Conservation (phyloP, 23 tunicate genomes). For the Ascidia mentula region DNA sequence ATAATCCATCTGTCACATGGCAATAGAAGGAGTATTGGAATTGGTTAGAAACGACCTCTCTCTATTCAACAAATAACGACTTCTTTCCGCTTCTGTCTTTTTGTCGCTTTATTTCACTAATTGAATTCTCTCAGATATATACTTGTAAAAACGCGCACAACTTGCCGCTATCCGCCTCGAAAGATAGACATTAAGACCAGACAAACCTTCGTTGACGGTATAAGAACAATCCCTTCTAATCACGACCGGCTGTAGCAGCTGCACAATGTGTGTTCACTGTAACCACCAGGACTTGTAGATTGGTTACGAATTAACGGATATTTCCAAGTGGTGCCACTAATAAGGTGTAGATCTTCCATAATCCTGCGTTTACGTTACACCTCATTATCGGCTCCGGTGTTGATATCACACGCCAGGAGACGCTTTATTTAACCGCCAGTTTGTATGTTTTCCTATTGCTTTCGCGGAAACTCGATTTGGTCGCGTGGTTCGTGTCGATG, state of each 20-base stretch:
- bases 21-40: too few relatives aligned
- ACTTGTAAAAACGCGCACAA: too few relatives aligned
- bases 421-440: background rate
- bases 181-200: too few relatives aligned
- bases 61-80: too few relatives aligned
- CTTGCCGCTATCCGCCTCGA: too few relatives aligned
- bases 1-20: too few relatives aligned
- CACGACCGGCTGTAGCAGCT: background rate
- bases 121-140: too few relatives aligned
- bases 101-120: too few relatives aligned
- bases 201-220: too few relatives aligned
- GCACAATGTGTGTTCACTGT: background rate
- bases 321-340: background rate
- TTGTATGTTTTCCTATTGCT: background rate
- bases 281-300: background rate
- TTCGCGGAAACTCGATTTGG: background rate
- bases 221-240: background rate
- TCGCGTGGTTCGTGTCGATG: background rate
- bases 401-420: background rate
- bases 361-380: background rate
- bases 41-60: too few relatives aligned
- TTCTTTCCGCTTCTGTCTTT: too few relatives aligned
- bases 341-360: constrained; percentile 1
- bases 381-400: background rate
- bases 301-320: background rate